Evolutionary conservation across 2,797 vertebrate genomes (phyloP), one percentile per base, ranked within the genome.

Genomic region (Sebastes hubbsi): DNA sequence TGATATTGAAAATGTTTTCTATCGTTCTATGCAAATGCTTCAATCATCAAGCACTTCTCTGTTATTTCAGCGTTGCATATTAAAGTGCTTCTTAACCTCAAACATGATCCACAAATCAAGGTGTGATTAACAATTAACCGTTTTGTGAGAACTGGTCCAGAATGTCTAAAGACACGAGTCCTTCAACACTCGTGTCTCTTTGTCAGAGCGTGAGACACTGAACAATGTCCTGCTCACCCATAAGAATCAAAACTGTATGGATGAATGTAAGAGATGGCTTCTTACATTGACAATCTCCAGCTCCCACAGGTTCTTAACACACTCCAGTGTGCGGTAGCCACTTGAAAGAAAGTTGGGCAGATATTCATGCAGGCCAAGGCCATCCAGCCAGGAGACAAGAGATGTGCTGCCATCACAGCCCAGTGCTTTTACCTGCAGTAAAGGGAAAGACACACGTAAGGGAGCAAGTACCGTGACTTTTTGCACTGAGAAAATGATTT

Each of bases 271-370:
- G 22, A 38, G 36, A 69, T 9, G 18, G 20, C 16, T 34, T 80
- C 97, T 97, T 94, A 99, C 99, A 0, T 99, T 99, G 68, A 99
- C 97, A 24, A 99, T 97, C 94, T 99, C 99, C 71, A 99, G 95
- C 93, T 99, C 99, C 99, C 99, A 99, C 90, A 99, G 96, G 95
- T 98, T 99, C 92, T 98, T 99, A 71, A 99, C 97, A 85, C 97
- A 97, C 93, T 99, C 98, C 0, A 99, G 96, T 20, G 98, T 98
- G 88, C 97, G 97, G 93, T 99, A 99, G 83, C 99, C 99, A 4
- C 97, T 98, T 0, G 98, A 96, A 70, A 99, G 95, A 91, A 99
- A 99, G 93, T 97, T 98, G 70, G 97, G 97, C 72, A 98, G 92
- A n/a, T 99, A 99, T 86, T 99, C 98, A 85, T 98, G 97, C 80